Base-by-base conservation (phyloP, 2,888 invertebrate genomes). In the Crossocerus cetratus region DNA sequence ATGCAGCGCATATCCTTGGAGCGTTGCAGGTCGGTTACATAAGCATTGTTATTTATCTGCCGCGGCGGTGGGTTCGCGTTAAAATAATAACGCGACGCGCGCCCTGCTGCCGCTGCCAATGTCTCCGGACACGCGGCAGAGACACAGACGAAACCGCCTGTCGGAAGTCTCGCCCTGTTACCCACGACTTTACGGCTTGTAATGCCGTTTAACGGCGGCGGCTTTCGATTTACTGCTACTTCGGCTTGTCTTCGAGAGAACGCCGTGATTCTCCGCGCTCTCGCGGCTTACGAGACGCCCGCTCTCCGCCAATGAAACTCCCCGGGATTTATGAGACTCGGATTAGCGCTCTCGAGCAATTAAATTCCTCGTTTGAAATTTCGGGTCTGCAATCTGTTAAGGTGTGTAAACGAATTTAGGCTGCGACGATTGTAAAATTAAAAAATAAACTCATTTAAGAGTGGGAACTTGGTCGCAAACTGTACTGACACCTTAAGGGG, bases 11-110 rank as follows among this genome's bases (percentile, higher is more conserved):
- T 63, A 72, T 82, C 70, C 82, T 75, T 79, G 73, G 72, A 72
- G 70, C 75, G 60, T 83, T 82, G 82, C 79, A 66, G 56, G 67
- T 49, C 64, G 42, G 58, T 82, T 87, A 79, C 82, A 80, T 84
- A 85, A 86, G 81, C 83, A 86, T 86, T 86, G 85, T 87, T 86
- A 86, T 87, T 87, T 86, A 83, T 85, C 86, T 86, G 83, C 32
- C 8, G 32, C 80, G 84, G 78, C 83, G 83, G 77, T 80, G 80
- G 68, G 74, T 85, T 81, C 81, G 77, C 77, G 84, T 86, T 86
- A 85, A 85, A 86, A 86, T 87, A 88, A 87, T 86, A 86, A 86
- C 84, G 80, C 81, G 69, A 65, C 68, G 78, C 32, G 4, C 68
- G 78, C 32, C 0, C 32, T 32, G 32, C 8, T 32, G 32, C 11